These are phyloP conservation scores for Eremobia ochroleuca DNA, from an alignment of 2,888 invertebrate species.

Conservation along the genomic window DNA sequence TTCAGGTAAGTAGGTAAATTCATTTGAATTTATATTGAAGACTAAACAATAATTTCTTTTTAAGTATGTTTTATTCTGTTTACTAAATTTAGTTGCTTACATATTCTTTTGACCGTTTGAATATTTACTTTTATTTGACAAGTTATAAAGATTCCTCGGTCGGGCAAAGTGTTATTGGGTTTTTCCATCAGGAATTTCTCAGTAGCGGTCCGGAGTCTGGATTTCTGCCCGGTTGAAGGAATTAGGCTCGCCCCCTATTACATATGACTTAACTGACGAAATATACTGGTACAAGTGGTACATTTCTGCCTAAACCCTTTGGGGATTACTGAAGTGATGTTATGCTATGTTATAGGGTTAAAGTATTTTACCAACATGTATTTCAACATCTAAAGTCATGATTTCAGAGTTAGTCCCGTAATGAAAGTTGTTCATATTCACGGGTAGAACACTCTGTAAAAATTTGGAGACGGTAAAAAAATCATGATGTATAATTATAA, in stretches of 20 bases:
- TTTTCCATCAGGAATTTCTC: no score
- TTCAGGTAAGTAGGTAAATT: conserved; percentile 60
- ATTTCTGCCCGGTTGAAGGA: neutral
- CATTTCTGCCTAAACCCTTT: neutral
- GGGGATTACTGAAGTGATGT: neutral
- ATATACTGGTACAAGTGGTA: neutral
- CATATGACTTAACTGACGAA: no score
- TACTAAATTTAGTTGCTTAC: conserved; percentile 1
- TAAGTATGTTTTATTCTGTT: conserved; percentile 8
- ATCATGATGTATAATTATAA: no score
- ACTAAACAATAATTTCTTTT: conserved; percentile 12
- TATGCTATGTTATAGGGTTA: neutral
- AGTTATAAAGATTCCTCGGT: neutral
- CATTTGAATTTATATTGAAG: conserved; percentile 61
- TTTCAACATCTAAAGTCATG: neutral
- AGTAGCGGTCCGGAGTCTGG: neutral
- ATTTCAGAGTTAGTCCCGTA: no score
- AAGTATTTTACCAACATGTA: neutral
- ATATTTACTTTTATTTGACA: conserved; percentile 25
- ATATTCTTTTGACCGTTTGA: conserved; percentile 30
- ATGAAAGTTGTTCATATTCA: no score
- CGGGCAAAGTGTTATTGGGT: no score
- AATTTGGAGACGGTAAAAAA: no score
- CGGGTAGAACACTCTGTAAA: no score
- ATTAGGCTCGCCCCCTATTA: neutral